phyloP scores from a whole-genome alignment of 2,797 vertebrate species.

The Eulemur albifrons region DNA sequence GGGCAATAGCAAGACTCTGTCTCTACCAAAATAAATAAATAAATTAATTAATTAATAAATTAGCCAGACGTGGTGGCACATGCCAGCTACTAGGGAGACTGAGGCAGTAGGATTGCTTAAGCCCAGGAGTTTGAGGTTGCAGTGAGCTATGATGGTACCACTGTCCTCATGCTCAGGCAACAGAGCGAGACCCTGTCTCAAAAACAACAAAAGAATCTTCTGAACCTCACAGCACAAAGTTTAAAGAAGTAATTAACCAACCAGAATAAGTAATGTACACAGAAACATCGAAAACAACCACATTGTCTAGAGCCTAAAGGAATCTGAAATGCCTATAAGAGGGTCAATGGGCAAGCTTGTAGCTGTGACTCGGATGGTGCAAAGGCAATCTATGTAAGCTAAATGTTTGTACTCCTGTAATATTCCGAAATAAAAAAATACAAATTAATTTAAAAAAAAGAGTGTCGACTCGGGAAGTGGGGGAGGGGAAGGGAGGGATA shows the following conservation, averaged over 20 bases:
- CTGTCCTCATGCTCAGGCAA: background rate
- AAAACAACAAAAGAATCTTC: background rate
- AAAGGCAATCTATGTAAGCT: too few species aligned
- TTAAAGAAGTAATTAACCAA: constrained; percentile 21
- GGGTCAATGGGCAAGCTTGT: too few species aligned
- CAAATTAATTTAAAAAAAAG: too few species aligned
- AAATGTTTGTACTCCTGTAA: too few species aligned
- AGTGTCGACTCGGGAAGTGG: too few species aligned
- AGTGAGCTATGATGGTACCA: background rate
- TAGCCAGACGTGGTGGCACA: too few species aligned
- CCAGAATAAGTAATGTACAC: background rate
- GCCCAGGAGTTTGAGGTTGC: background rate
- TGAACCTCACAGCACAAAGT: background rate
- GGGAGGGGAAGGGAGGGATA: too few species aligned
- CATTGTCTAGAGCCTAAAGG: constrained; percentile 2
- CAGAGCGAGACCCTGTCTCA: background rate
- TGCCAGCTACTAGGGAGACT: background rate
- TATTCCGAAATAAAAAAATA: too few species aligned
- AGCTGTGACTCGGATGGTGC: too few species aligned
- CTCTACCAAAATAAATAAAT: background rate
- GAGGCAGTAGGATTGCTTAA: background rate
- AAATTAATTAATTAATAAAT: too few species aligned
- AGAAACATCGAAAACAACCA: background rate
- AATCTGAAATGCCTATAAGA: background rate
- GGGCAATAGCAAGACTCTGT: background rate